phyloP scores from a whole-genome alignment of 2,888 invertebrate species.

The Cristatella mucedo region DNA sequence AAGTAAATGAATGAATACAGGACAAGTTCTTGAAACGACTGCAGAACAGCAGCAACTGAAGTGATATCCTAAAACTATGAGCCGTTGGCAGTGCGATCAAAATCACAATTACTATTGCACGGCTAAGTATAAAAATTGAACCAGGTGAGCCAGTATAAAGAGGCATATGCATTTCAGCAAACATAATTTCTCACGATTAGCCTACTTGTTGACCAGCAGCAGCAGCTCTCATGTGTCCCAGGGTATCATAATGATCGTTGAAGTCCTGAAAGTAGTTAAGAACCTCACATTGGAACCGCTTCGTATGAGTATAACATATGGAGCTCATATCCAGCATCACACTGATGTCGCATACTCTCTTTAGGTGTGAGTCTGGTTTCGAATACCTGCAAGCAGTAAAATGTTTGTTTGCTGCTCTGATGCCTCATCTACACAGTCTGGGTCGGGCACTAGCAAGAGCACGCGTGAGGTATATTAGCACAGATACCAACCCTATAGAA shows the following conservation, averaged over 20 bases:
- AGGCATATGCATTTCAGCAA: no score
- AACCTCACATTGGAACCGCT: slow-evolving; percentile 73
- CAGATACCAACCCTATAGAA: background rate
- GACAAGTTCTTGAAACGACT: no score
- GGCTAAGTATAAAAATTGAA: no score
- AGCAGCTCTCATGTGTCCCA: slow-evolving; percentile 51
- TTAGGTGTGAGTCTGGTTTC: slow-evolving; percentile 42
- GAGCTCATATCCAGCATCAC: slow-evolving; percentile 70
- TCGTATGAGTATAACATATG: slow-evolving; percentile 80
- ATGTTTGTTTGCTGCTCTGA: background rate
- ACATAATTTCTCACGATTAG: no score
- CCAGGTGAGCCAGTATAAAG: no score
- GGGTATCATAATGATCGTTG: slow-evolving; percentile 61
- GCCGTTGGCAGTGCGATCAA: no score
- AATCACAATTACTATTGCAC: no score
- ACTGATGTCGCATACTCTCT: slow-evolving; percentile 49
- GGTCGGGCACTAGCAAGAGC: background rate
- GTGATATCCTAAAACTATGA: no score
- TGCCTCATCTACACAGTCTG: background rate
- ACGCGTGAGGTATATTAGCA: slow-evolving; percentile 5
- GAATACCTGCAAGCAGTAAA: slow-evolving; percentile 38
- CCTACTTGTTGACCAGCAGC: slow-evolving; percentile 42
- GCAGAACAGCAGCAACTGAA: no score
- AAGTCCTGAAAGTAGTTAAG: slow-evolving; percentile 65
- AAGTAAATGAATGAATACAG: no score